Evolutionary conservation across 2,797 vertebrate species (phyloP).

Genomic region (Arrhamphus sclerolepis): DNA sequence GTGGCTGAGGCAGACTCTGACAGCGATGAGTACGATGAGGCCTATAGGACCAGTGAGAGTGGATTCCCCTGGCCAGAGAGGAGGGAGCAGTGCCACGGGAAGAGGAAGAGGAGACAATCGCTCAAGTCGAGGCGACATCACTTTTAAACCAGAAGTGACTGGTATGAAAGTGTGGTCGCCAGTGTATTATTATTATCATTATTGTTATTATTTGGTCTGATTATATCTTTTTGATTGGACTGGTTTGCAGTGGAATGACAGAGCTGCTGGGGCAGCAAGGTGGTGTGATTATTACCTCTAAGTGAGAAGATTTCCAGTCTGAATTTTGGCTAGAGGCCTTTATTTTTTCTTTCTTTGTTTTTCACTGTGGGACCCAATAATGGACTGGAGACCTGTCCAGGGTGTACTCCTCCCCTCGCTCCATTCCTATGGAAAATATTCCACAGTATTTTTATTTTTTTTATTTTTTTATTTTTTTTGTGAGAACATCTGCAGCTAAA

Average conservation of each 20-base stretch:
- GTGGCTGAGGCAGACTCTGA: conserved; percentile 87
- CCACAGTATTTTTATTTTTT: too few species aligned
- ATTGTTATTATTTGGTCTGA: conserved; percentile 33
- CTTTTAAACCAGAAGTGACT: conserved; percentile 59
- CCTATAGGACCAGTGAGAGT: conserved; percentile 67
- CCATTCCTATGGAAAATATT: too few species aligned
- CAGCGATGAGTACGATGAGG: conserved; percentile 89
- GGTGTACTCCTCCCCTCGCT: too few species aligned
- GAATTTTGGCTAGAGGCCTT: neutral
- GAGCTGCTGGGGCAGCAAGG: conserved; percentile 35
- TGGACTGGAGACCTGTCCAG: too few species aligned
- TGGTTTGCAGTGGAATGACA: conserved; percentile 36
- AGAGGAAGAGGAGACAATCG: conserved; percentile 91
- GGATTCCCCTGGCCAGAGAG: conserved; percentile 90
- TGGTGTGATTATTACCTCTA: neutral
- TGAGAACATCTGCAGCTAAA: too few species aligned
- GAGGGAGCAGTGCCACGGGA: conserved; percentile 90
- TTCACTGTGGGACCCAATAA: neutral
- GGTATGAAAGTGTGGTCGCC: conserved; percentile 11
- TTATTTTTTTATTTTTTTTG: too few species aligned
- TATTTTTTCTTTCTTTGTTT: neutral
- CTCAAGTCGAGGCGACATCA: conserved; percentile 82
- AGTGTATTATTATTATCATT: neutral
- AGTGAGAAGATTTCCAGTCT: neutral
- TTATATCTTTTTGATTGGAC: conserved; percentile 8